A percentile compares a stretch with the other conserved stretches of the same genome.
Evolutionary conservation across 2,888 invertebrate species (phyloP).

Genomic region (Neoaliturus tenellus): DNA sequence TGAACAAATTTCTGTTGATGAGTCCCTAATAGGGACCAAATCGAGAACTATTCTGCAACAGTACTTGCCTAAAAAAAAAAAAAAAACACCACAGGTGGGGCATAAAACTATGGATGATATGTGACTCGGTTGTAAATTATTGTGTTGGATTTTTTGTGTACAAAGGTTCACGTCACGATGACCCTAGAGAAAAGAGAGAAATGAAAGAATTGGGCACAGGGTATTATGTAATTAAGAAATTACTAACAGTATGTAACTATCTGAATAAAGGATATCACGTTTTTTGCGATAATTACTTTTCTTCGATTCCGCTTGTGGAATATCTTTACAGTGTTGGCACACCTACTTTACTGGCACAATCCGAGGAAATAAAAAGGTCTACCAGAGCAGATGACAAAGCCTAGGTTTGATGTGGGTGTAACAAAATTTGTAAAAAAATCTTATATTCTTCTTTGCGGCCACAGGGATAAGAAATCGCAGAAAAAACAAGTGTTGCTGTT

Average conservation of each 20-base stretch:
- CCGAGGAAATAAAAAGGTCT: background rate
- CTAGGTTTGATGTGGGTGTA: background rate
- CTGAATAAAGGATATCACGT: background rate
- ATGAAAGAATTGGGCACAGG: background rate
- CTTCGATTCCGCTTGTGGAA: background rate
- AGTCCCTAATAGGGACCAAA: background rate
- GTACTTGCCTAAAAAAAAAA: no score
- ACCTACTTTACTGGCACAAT: background rate
- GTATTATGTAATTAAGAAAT: background rate
- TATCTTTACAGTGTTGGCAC: no score
- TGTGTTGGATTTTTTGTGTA: background rate
- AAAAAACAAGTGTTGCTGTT: background rate
- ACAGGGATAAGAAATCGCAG: background rate
- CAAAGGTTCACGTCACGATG: background rate
- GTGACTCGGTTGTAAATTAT: no score
- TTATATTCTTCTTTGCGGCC: background rate
- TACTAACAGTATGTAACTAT: background rate
- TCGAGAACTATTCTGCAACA: no score
- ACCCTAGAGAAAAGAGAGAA: background rate
- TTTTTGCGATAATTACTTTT: background rate
- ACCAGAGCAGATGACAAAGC: background rate
- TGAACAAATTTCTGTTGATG: background rate
- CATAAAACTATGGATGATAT: no score
- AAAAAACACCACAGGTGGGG: no score
- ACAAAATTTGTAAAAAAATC: background rate